These are phyloP conservation scores for Tortricodes alternella DNA, from an alignment of 2,888 invertebrate genomes.

Conservation along the genomic window DNA sequence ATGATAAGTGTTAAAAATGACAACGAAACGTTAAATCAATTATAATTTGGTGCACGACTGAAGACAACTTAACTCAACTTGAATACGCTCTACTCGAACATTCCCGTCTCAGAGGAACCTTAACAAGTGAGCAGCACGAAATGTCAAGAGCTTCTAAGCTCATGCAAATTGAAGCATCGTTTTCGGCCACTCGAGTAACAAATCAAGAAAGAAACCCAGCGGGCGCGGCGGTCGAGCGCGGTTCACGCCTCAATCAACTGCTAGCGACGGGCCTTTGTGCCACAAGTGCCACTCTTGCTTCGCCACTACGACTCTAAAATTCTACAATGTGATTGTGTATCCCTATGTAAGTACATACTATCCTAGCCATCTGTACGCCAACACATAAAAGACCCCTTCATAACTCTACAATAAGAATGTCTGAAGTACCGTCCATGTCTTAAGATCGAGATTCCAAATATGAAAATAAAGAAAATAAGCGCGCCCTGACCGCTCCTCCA, in stretches of 20 bases:
- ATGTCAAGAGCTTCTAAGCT: conserved; percentile 41
- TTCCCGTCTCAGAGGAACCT: conserved; percentile 2
- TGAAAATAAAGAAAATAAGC: conserved; percentile 84
- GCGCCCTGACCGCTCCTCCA: conserved; percentile 83
- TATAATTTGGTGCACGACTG: background rate
- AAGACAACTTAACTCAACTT: background rate
- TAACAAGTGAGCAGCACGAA: conserved; percentile 26
- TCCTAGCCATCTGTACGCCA: background rate
- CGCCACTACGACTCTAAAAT: conserved; percentile 58
- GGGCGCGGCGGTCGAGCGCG: conserved; percentile 69
- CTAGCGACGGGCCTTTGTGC: conserved; percentile 73
- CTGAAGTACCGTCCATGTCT: conserved; percentile 61
- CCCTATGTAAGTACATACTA: conserved; percentile 5
- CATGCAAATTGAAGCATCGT: conserved; percentile 80
- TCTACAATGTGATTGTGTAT: conserved; percentile 32
- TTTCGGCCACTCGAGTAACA: conserved; percentile 77
- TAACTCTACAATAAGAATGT: conserved; percentile 55
- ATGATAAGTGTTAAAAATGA: background rate
- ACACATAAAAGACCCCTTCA: conserved; percentile 31
- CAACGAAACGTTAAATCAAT: background rate
- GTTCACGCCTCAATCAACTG: conserved; percentile 81
- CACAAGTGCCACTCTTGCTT: conserved; percentile 58
- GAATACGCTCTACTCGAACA: conserved; percentile 11
- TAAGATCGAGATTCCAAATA: conserved; percentile 76
- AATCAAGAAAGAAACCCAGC: conserved; percentile 79